Evolutionary conservation across 2,113 vertebrate genomes (phyloP).

Genomic region (Manacus vitellinus): DNA sequence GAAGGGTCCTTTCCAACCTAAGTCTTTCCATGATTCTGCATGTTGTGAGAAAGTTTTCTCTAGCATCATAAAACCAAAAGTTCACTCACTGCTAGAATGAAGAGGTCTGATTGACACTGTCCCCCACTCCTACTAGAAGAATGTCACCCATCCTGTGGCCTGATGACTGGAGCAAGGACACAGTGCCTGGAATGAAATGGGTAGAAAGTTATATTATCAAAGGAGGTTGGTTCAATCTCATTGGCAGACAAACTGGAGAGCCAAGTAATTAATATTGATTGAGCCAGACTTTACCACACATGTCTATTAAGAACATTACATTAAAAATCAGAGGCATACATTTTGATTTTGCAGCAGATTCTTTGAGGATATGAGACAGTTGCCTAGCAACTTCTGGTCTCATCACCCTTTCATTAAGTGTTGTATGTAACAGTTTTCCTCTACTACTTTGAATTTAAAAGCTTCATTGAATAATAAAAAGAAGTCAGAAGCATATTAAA

Average conservation of each 20-base stretch:
- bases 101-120: background rate
- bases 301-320: conserved; percentile 13
- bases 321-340: conserved; percentile 33
- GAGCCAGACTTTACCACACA: conserved; percentile 26
- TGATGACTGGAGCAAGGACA: background rate
- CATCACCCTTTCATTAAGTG: conserved; percentile 44
- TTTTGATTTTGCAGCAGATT: conserved; percentile 54
- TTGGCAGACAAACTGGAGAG: conserved; percentile 10
- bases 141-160: background rate
- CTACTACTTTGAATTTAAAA: conserved; percentile 59
- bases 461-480: conserved; percentile 34
- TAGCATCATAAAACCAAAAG: background rate
- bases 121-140: background rate
- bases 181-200: background rate
- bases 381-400: conserved; percentile 30
- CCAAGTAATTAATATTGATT: conserved; percentile 31
- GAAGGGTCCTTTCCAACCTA: background rate
- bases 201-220: background rate
- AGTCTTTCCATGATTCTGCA: background rate
- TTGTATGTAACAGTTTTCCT: conserved; percentile 47
- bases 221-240: background rate
- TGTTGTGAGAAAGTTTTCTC: background rate
- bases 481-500: conserved; percentile 40
- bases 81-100: background rate
- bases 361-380: conserved; percentile 26